Base-by-base conservation (phyloP, 2,797 vertebrate species). In the Craterocephalus amniculus region DNA sequence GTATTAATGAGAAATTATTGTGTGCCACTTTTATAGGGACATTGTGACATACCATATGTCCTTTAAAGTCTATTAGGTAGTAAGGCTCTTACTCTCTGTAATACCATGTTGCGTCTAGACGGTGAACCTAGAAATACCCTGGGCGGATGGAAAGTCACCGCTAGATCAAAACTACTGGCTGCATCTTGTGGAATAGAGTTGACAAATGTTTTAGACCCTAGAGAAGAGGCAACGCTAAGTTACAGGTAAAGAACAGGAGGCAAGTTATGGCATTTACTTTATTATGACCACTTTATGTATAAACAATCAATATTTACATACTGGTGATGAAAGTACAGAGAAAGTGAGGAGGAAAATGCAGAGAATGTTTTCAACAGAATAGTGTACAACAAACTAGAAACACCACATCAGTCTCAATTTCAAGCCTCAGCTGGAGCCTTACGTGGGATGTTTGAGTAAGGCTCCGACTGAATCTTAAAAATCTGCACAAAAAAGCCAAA, bases 291-390 rank as follows among this genome's bases (percentile, higher is more conserved):
- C 70, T 84, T 87, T 78, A 91, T 90, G 77, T 93, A 91, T 83
- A 90, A 92, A 91, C 89, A 76, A 88, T 91, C 72, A 87, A 76
- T 92, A 92, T 92, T 86, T 92, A 92, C 89, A 93, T 74, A 88
- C 38, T 61, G 74, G 75, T 74, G 68, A 76, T 74, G 43, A 83
- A 89, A 79, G 45, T 67, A 78, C 72, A 78, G 78, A 61, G 54
- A 86, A 60, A 73, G 66, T 61, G 48, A 67, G 29, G 34, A 80
- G 84, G 58, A 82, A 86, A 89, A 87, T 29, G 36, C 52, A 81
- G 64, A 79, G 84, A 84, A 87, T 70, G 49, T 20, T 51, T 56
- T 67, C 35, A 88, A 88, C 70, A 72, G 61, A 83, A 78, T 76
- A 83, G 84, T 75, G 83, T 61, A 88, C 79, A 78, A 70, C 52